Percentiles rank a stretch among this genome's conserved stretches.
phyloP scores from a whole-genome alignment of 2,888 invertebrate genomes.

The Eupithecia inturbata region DNA sequence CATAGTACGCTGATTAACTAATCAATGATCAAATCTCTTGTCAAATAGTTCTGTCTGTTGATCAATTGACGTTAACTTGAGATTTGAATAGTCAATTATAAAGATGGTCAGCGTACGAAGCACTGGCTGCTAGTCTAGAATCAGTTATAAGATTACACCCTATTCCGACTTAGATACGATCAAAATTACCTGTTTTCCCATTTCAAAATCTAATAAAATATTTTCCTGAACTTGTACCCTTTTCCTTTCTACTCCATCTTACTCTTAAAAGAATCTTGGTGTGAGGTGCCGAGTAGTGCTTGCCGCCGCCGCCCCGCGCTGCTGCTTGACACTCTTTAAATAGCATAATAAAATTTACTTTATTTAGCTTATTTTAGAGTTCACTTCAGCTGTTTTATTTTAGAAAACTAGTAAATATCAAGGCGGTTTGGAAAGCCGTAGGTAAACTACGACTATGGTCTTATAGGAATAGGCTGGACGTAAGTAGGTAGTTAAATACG shows the following conservation, averaged over 20 bases:
- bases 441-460: not conserved
- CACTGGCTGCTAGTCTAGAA: no score
- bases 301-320: slow-evolving; percentile 47
- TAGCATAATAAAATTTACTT: slow-evolving; percentile 88
- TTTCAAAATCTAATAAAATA: not conserved
- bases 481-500: no score
- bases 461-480: no score
- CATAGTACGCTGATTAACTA: no score
- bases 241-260: slow-evolving; percentile 55
- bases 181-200: not conserved
- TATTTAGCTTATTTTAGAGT: slow-evolving; percentile 66
- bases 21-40: no score
- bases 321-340: slow-evolving; percentile 86
- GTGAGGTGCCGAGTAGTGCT: slow-evolving; percentile 73
- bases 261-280: slow-evolving; percentile 75
- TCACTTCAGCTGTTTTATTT: not conserved
- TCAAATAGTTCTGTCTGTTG: no score
- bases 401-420: not conserved
- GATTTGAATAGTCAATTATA: no score
- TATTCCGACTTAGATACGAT: not conserved
- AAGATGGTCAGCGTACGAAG: no score
- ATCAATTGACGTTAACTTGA: no score
- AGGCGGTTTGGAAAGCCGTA: not conserved
- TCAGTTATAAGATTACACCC: not conserved
- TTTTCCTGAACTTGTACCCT: slow-evolving; percentile 46